These are phyloP conservation scores for Drosophila littoralis DNA, from an alignment of 1,140 invertebrate genomes.

Conservation along the genomic window DNA sequence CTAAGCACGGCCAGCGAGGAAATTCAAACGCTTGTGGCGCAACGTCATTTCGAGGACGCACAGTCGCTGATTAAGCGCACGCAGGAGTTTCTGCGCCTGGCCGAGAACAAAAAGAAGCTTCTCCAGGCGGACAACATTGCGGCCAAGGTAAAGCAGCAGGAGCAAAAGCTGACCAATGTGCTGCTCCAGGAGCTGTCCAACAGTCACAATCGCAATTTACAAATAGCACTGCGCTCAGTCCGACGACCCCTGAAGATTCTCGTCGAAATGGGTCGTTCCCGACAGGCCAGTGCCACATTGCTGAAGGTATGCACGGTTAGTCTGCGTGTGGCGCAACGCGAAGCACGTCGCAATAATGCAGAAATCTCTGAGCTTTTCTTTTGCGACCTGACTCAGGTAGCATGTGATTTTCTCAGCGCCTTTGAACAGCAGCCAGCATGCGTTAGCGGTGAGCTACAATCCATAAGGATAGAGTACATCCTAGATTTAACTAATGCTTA, in stretches of 20 bases:
- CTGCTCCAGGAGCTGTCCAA: constrained; percentile 95
- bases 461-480: too few relatives aligned
- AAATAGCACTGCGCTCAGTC: constrained; percentile 96
- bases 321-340: constrained; percentile 75
- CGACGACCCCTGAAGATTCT: constrained; percentile 92
- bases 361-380: constrained; percentile 83
- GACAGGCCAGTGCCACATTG: constrained; percentile 70
- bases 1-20: constrained; percentile 96
- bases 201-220: constrained; percentile 93
- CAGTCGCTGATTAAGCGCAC: constrained; percentile 93
- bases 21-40: constrained; percentile 98
- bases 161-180: constrained; percentile 92
- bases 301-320: constrained; percentile 75
- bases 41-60: constrained; percentile 98
- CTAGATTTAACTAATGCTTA: neutral
- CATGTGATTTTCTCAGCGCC: constrained; percentile 79
- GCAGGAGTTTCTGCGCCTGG: constrained; percentile 86
- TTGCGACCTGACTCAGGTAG: constrained; percentile 81
- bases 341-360: constrained; percentile 79
- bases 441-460: constrained; percentile 70
- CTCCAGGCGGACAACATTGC: constrained; percentile 64
- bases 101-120: constrained; percentile 50
- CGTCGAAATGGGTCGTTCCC: constrained; percentile 87
- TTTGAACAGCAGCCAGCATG: constrained; percentile 79
- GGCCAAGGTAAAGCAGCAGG: constrained; percentile 89